Base-by-base conservation (phyloP, 2,113 vertebrate species). In the Actenoides hombroni region DNA sequence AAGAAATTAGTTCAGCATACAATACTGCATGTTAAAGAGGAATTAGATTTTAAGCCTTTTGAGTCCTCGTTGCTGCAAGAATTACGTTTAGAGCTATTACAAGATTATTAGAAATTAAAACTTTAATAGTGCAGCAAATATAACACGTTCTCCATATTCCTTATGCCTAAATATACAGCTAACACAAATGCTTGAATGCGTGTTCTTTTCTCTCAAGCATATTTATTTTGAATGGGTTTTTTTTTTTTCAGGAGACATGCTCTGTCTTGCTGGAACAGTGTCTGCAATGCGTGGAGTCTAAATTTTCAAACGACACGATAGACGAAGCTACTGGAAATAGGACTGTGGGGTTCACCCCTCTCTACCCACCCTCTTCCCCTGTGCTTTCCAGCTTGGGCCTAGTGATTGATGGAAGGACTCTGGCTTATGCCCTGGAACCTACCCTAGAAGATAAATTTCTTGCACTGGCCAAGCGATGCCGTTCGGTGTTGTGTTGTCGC, bases 371-470 rank as follows among this genome's bases (percentile, higher is more conserved):
- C 69, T 90, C 96, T 60, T 49, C 94, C 79, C 35, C 97, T 48
- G 76, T 93, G 60, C 98, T 98, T 76, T 98, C 98, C 95, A 98
- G 97, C 75, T 97, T 98, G 54, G 99, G 99, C 93, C 97, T 99
- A 65, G 99, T 99, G 49, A 99, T 99, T 15, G 99, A 99, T 37
- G 99, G 99, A 17, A 98, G 98, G 54, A 99, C 99, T 11, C 78
- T 99, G 97, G 99, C 99, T 88, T 99, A 99, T 23, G 99, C 99
- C 15, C 98, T 99, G 71, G 99, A 99, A 42, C 97, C 97, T 82
- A 98, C 88, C 31, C 97, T 99, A 86, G 99, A 99, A 97, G 99
- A 99, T 64, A 99, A 98, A 96, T 99, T 99, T 84, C 98, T 99
- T 89, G 98, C 98, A 2, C 97, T 99, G 5, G 99, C 99, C 11